Conservation (phyloP, 2,797 vertebrate species). For the Scomberomorus guttatus region DNA sequence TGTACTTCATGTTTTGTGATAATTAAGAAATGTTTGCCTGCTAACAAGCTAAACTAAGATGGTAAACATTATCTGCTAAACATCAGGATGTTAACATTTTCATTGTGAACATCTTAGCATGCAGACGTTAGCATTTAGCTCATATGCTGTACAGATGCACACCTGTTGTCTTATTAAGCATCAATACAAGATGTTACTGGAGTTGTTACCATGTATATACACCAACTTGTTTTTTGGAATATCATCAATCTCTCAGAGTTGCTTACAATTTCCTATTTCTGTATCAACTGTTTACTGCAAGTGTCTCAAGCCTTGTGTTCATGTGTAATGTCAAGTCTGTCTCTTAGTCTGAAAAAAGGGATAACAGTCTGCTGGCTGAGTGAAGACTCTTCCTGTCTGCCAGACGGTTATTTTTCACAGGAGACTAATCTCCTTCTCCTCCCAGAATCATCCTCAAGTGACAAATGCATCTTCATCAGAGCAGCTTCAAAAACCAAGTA, state of each 20-base stretch:
- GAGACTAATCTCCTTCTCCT: conserved; percentile 32
- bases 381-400: conserved; percentile 15
- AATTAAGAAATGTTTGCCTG: too few species aligned
- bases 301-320: conserved; percentile 6
- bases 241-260: neutral
- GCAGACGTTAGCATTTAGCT: too few species aligned
- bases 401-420: conserved; percentile 31
- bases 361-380: conserved; percentile 8
- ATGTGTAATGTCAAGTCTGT: conserved; percentile 4
- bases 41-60: too few species aligned
- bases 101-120: too few species aligned
- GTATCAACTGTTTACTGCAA: neutral
- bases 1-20: too few species aligned
- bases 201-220: too few species aligned
- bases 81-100: too few species aligned
- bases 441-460: conserved; percentile 39
- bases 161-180: neutral
- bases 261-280: neutral
- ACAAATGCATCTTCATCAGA: conserved; percentile 56
- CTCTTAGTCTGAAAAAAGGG: conserved; percentile 8
- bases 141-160: too few species aligned
- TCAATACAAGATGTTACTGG: neutral
- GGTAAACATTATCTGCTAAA: too few species aligned
- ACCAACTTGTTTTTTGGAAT: neutral
- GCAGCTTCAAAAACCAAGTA: conserved; percentile 24